Base-by-base conservation (phyloP, 2,113 vertebrate species). In the Callionymus lyra region DNA sequence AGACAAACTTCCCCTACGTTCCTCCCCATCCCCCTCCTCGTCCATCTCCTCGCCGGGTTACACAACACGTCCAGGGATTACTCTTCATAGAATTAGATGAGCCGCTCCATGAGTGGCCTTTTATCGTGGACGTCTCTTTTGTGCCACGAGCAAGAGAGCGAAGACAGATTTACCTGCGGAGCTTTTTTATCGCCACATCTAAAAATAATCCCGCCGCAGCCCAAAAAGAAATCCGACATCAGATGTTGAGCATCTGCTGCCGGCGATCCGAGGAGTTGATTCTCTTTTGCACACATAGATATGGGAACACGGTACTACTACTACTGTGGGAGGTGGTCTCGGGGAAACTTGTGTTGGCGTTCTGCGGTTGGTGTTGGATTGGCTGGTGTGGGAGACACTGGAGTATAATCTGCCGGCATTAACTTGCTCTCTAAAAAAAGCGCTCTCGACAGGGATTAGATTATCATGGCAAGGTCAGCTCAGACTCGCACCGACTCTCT, bases 391-490 rank as follows among this genome's bases (percentile, higher is more conserved):
- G 78, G 76, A 77, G 79, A 72, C 70, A 77, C 64, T 72, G 69
- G 64, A 72, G 77, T 72, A 74, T 86, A 87, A 86, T 85, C 85
- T 84, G 80, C 61, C 59, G 68, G 80, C 75, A 86, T 87, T 84
- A 86, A 84, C 78, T 84, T 86, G 77, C 83, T 76, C 77, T 87
- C 82, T 87, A 84, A 84, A 85, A 84, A 87, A 85, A 87, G 84
- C 78, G 72, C 83, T 80, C 80, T 83, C 74, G 59, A 82, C 81
- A 77, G 80, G 83, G 84, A 85, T 87, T 85, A 84, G 82, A 84
- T 85, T 86, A 84, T 82, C 80, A 81, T 70, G 66, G 76, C 82
- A 80, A 84, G 82, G 82, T 83, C 81, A 83, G 64, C 67, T 70
- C 68, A 71, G 72, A 81, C 72, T 72, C 63, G 37, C 64, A 55